These are phyloP conservation scores for Manis crassicaudata DNA, from an alignment of 2,797 vertebrate species.

Conservation along the genomic window DNA sequence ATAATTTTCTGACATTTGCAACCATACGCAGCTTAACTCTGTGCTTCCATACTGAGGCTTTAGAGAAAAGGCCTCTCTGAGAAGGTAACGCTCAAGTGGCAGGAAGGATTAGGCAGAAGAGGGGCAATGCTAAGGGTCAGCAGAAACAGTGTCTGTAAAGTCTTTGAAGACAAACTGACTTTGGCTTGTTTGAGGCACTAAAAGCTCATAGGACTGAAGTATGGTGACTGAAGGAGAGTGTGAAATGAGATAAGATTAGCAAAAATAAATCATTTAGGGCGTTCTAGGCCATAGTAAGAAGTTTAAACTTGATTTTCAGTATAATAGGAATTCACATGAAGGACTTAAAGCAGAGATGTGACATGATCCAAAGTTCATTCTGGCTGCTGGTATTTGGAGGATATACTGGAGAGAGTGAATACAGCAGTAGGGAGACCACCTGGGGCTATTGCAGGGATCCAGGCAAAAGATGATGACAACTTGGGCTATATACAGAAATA, in stretches of 20 bases:
- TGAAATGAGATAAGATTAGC: slow-evolving; percentile 35
- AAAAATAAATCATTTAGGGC: neutral
- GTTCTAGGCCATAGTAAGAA: neutral
- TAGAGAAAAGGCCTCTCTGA: neutral
- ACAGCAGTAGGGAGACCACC: neutral
- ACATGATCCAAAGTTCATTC: neutral
- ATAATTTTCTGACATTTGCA: slow-evolving; percentile 17
- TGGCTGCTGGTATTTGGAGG: neutral
- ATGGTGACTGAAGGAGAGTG: neutral
- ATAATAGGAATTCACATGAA: neutral
- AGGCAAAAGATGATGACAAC: neutral
- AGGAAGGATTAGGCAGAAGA: neutral
- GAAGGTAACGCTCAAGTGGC: neutral
- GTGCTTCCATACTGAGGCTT: neutral
- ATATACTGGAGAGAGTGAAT: neutral
- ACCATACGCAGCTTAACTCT: neutral
- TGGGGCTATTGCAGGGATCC: neutral
- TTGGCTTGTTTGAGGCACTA: neutral
- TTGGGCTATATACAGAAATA: neutral
- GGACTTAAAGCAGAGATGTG: neutral
- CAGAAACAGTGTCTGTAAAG: neutral
- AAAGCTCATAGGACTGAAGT: neutral
- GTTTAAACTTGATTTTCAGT: slow-evolving; percentile 16
- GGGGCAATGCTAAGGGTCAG: neutral
- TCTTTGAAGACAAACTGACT: slow-evolving; percentile 8